Base-by-base conservation (phyloP, 2,113 vertebrate genomes). In the Dipodomys stephensi region DNA sequence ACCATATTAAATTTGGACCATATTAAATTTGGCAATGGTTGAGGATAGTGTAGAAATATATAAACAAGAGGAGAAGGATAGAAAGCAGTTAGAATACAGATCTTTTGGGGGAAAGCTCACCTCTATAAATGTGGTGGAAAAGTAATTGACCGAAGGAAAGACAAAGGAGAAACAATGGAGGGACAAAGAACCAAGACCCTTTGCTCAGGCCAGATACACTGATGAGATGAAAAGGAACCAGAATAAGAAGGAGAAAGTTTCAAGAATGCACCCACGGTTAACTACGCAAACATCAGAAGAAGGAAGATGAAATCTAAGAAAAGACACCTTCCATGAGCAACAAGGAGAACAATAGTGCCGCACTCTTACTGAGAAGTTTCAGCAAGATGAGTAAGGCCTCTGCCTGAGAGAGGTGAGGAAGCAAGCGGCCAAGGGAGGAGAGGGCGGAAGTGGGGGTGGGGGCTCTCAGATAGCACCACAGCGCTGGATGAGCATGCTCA, bases 61-160 rank as follows among this genome's bases (percentile, higher is more conserved):
- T 46, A 91, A 94, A 67, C 90, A 28, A 71, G 67, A 10, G 81
- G 2, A 0, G n/a, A 77, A 39, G 22, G 32, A 57, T 57, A 57
- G 53, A 57, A 94, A 86, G 71, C 80, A 18, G 18, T 76, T 53
- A 76, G 65, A 65, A 87, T 18, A 73, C 35, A 85, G 44, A 81
- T 28, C 57, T 81, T 77, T 30, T 49, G 19, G 53, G 53, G 68
- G n/a, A 69, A 93, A 84, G 8, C 7, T 93, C 60, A 84, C n/a
- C 68, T 30, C 62, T 93, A 82, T 25, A 91, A 91, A 94, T 79
- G 30, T 27, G 18, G 2, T 53, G 30, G 35, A 65, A 88, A 67
- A 92, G 57, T 25, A 88, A 8, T 11, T 16, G 62, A 60, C 27
- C 74, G 28, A 64, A 83, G 77, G 7, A 8, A n/a, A 90, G 28